Evolutionary conservation across 2,888 invertebrate genomes (phyloP).

Genomic region (Cryptocephalus primarius): DNA sequence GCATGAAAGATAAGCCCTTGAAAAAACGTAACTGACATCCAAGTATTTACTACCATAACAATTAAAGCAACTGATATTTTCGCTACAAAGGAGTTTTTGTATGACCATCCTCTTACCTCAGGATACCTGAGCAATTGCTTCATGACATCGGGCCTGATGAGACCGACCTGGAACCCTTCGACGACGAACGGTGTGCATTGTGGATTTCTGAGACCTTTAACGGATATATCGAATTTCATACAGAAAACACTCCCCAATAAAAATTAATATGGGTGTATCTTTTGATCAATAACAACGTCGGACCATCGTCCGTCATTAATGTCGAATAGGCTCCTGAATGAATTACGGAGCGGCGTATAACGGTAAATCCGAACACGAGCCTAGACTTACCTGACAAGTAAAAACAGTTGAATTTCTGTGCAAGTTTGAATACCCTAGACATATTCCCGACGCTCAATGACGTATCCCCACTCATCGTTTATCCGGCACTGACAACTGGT

Average conservation of each 20-base stretch:
- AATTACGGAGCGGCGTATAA: constrained; percentile 4
- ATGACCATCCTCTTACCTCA: constrained; percentile 44
- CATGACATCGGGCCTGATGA: constrained; percentile 75
- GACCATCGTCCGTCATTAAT: constrained; percentile 1
- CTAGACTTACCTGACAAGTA: constrained; percentile 65
- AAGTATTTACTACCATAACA: no score
- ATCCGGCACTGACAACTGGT: background rate
- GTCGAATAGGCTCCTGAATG: constrained; percentile 11
- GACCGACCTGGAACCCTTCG: constrained; percentile 80
- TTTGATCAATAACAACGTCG: constrained; percentile 17
- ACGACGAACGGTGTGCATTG: constrained; percentile 81
- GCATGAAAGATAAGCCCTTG: no score
- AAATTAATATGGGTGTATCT: constrained; percentile 16
- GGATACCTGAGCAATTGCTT: constrained; percentile 71
- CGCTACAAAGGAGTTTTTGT: no score
- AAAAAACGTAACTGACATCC: no score
- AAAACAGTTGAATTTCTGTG: constrained; percentile 82
- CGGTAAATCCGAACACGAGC: background rate
- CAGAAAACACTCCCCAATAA: constrained; percentile 3
- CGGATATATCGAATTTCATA: background rate
- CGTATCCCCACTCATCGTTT: constrained; percentile 18
- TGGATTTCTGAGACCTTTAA: constrained; percentile 59
- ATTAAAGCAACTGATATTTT: no score
- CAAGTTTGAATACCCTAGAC: constrained; percentile 65
- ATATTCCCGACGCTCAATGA: constrained; percentile 26